Conservation (phyloP, 2,888 invertebrate genomes). For the Drosophila anomalata region DNA sequence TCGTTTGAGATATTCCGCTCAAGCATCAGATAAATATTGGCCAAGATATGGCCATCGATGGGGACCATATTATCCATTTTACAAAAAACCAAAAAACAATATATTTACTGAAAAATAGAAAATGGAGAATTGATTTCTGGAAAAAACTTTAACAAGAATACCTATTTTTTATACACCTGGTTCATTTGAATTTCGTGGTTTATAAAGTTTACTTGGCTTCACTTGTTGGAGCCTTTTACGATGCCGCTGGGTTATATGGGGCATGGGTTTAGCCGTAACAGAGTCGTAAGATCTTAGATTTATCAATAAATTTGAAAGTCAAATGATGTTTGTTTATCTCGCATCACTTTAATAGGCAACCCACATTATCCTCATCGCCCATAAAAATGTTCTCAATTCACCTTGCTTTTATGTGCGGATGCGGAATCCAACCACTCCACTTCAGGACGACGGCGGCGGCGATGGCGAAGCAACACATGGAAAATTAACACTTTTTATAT, state of each 20-base stretch:
- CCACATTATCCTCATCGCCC: constrained; percentile 64
- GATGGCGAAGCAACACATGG: constrained; percentile 63
- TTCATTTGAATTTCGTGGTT: constrained; percentile 6
- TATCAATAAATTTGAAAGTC: constrained; percentile 71
- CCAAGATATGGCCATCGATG: no score
- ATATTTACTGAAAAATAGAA: no score
- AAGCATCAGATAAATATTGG: no score
- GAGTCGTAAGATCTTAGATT: constrained; percentile 63
- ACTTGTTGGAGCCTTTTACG: constrained; percentile 36
- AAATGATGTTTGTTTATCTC: constrained; percentile 45
- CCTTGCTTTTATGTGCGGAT: constrained; percentile 53
- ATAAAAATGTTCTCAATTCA: constrained; percentile 57
- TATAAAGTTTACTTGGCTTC: constrained; percentile 6
- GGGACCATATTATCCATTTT: no score
- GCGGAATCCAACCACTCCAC: constrained; percentile 17
- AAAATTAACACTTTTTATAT: constrained; percentile 77
- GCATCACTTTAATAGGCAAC: constrained; percentile 50
- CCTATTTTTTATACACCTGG: neutral
- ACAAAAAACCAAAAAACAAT: no score
- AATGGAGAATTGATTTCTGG: no score
- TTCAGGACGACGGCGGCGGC: constrained; percentile 1
- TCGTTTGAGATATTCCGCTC: no score
- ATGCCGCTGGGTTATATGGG: constrained; percentile 23
- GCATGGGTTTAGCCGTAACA: constrained; percentile 42
- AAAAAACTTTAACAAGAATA: neutral